Conservation (phyloP, 2,797 vertebrate species). For the Cichlasoma orientale region DNA sequence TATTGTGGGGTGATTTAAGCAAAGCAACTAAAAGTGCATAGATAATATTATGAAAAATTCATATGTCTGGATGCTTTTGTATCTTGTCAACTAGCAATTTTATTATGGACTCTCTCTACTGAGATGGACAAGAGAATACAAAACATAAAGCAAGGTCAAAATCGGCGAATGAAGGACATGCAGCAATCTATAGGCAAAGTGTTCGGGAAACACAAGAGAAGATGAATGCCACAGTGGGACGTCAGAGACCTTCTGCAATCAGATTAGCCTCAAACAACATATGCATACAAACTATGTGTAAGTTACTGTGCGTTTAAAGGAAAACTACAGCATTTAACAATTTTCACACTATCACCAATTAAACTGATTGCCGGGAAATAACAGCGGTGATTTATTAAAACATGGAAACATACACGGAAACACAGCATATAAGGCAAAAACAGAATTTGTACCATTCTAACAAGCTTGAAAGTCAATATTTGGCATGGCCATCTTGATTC, state of each 20-base stretch:
- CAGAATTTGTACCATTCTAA: neutral
- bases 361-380: neutral
- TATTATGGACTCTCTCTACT: slow-evolving; percentile 4
- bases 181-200: slow-evolving; percentile 26
- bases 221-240: slow-evolving; percentile 3
- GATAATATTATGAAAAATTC: slow-evolving; percentile 12
- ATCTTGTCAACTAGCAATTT: slow-evolving; percentile 26
- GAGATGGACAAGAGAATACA: slow-evolving; percentile 21
- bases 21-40: neutral
- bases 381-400: no score
- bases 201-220: slow-evolving; percentile 12
- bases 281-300: slow-evolving; percentile 22
- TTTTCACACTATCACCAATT: no score
- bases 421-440: no score
- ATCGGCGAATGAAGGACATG: slow-evolving; percentile 24
- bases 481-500: neutral
- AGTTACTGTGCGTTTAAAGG: neutral
- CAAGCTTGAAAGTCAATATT: neutral
- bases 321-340: no score
- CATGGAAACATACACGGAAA: no score
- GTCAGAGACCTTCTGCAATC: slow-evolving; percentile 9
- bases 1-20: neutral
- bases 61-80: neutral
- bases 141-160: slow-evolving; percentile 33
- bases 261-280: slow-evolving; percentile 13